Base-by-base conservation (phyloP, 2,113 vertebrate species). In the Corythornis madagascariensis region DNA sequence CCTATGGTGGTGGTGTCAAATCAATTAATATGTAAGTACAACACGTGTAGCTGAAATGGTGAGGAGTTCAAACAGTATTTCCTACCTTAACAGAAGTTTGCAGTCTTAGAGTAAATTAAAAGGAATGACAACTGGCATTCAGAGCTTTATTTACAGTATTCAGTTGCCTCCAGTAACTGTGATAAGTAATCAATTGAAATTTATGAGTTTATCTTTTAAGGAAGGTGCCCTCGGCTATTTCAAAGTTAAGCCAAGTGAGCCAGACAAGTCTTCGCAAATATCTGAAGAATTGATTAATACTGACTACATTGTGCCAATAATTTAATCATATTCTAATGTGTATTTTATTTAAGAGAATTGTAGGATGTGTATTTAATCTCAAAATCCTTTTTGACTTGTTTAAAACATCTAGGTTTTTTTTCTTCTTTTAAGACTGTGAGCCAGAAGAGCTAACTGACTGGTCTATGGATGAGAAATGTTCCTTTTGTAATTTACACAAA, bases 381-480 rank as follows among this genome's bases (percentile, higher is more conserved):
- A 56, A 83, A 93, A 91, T 81, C 55, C 13, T 63, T 90, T 95
- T 96, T 97, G 95, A 82, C 81, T 48, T 95, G 88, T 95, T 97
- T 96, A 59, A 92, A 97, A 97, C 97, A 94, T 91, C 84, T 76
- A 47, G 63, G 10, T 89, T 89, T 89, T 91, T 79, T 85, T 91
- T 88, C 83, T 94, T 97, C 67, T 97, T 97, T 97, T 97, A 97
- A 99, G 99, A 99, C 98, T 99, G 99, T 98, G 99, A 99, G 98
- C 99, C 99, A 91, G 98, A 99, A 97, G 99, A 98, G 80, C 97
- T 98, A 86, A 98, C 98, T 97, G 99, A 99, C 97, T 99, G 99
- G 99, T 99, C 98, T 93, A 98, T 98, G 96, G 98, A 99, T 97
- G 98, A 98, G 97, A 98, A 98, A 97, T 98, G 98, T 97, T 99